phyloP scores from a whole-genome alignment of 1,140 invertebrate genomes.

The Eueides isabella region DNA sequence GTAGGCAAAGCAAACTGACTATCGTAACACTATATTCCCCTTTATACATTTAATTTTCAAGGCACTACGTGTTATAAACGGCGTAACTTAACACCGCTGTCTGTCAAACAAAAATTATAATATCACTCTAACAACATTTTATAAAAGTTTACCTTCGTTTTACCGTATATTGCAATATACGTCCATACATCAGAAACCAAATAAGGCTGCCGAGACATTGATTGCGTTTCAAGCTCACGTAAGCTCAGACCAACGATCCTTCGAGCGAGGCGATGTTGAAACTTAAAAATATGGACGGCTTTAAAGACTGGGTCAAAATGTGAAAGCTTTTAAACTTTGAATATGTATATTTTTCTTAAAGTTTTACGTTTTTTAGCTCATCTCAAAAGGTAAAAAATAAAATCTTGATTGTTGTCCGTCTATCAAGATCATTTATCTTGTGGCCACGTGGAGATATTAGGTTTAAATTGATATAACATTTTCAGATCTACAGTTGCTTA shows the following conservation, averaged over 20 bases:
- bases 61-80: too few relatives aligned
- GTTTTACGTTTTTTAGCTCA: neutral
- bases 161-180: neutral
- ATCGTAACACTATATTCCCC: too few relatives aligned
- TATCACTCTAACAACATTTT: neutral
- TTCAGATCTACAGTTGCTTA: too few relatives aligned
- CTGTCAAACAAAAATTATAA: too few relatives aligned
- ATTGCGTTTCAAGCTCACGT: conserved; percentile 10
- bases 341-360: neutral
- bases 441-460: too few relatives aligned
- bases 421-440: too few relatives aligned
- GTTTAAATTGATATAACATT: too few relatives aligned
- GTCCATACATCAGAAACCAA: neutral
- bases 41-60: too few relatives aligned
- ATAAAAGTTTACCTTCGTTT: neutral
- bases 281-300: conserved; percentile 7
- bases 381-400: too few relatives aligned
- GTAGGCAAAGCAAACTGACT: too few relatives aligned
- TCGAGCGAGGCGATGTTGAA: conserved; percentile 2
- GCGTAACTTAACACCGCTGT: too few relatives aligned
- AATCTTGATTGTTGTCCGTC: too few relatives aligned
- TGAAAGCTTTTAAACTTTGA: neutral
- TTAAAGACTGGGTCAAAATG: neutral
- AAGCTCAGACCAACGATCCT: conserved; percentile 8
- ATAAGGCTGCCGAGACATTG: conserved; percentile 6